Percentiles rank a stretch among this genome's conserved stretches.
Evolutionary conservation across 2,113 vertebrate species (phyloP).

Genomic region (Trinectes maculatus): DNA sequence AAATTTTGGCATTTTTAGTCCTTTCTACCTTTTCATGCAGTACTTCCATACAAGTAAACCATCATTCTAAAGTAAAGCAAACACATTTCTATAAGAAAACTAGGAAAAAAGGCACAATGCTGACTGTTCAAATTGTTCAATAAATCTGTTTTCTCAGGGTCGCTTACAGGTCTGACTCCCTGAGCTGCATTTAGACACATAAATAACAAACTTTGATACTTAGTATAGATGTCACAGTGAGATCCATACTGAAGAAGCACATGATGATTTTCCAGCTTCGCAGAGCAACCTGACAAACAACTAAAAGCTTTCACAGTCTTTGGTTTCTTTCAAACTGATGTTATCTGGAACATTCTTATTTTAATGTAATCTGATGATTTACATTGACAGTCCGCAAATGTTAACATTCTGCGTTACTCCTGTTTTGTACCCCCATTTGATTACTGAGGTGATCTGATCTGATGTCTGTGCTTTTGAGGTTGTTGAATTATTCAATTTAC

Average conservation of each 20-base stretch:
- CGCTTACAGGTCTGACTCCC: constrained; percentile 6
- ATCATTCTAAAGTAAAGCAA: constrained; percentile 30
- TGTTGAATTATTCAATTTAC: constrained; percentile 64
- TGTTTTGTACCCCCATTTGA: constrained; percentile 5
- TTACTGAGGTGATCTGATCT: constrained; percentile 13
- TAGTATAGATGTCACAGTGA: constrained; percentile 23
- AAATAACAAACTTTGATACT: background rate
- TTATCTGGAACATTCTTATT: constrained; percentile 4
- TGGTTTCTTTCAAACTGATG: constrained; percentile 17
- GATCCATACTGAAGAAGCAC: constrained; percentile 8
- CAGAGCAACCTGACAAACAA: constrained; percentile 14
- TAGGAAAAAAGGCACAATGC: constrained; percentile 45
- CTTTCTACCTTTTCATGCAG: background rate
- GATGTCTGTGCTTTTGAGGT: constrained; percentile 27
- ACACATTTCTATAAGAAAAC: constrained; percentile 9
- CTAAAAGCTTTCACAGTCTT: constrained; percentile 11
- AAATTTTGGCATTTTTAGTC: no score
- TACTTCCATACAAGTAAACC: constrained; percentile 15
- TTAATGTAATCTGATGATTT: constrained; percentile 15
- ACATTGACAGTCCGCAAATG: constrained; percentile 3
- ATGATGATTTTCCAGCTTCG: constrained; percentile 26
- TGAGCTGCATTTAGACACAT: background rate
- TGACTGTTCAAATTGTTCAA: constrained; percentile 7
- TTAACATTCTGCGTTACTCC: constrained; percentile 5
- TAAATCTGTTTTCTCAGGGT: constrained; percentile 19